Evolutionary conservation across 2,797 vertebrate genomes (phyloP).

Genomic region (Pantherophis vulpinus): DNA sequence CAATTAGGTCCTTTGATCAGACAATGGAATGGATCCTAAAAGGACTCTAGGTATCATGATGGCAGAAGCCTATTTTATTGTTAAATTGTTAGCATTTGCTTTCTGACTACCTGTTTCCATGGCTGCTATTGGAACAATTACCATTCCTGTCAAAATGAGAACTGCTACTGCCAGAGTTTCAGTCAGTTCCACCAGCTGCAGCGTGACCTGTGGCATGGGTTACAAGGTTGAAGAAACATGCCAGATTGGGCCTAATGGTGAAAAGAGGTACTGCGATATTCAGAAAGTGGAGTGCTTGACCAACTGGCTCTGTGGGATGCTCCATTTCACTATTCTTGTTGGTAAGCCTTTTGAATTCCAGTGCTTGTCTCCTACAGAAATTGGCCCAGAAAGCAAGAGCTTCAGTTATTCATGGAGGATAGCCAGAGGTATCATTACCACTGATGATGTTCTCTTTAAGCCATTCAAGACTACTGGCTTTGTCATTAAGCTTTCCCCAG

Average conservation of each 20-base stretch:
- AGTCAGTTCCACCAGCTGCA: conserved; percentile 75
- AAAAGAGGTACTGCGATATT: conserved; percentile 62
- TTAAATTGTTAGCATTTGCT: neutral
- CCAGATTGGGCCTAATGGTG: conserved; percentile 49
- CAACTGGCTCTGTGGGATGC: conserved; percentile 82
- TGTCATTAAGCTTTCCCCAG: conserved; percentile 47
- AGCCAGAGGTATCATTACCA: conserved; percentile 81
- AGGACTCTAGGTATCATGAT: conserved; percentile 25
- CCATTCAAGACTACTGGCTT: conserved; percentile 50
- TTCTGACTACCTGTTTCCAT: neutral
- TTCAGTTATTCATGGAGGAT: conserved; percentile 77
- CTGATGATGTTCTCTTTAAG: conserved; percentile 73
- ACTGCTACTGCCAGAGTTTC: conserved; percentile 52
- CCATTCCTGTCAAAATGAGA: conserved; percentile 48
- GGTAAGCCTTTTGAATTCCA: conserved; percentile 73
- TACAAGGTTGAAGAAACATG: conserved; percentile 77
- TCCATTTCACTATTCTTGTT: conserved; percentile 60
- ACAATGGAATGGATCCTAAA: neutral
- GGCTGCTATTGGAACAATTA: neutral
- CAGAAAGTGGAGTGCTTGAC: conserved; percentile 68
- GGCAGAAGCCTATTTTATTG: rapidly evolving
- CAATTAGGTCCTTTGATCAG: neutral
- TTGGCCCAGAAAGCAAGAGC: conserved; percentile 55
- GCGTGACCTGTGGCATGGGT: conserved; percentile 84
- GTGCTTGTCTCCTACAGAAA: conserved; percentile 73